phyloP scores from a whole-genome alignment of 2,113 vertebrate genomes.

The Atrichornis clamosus region DNA sequence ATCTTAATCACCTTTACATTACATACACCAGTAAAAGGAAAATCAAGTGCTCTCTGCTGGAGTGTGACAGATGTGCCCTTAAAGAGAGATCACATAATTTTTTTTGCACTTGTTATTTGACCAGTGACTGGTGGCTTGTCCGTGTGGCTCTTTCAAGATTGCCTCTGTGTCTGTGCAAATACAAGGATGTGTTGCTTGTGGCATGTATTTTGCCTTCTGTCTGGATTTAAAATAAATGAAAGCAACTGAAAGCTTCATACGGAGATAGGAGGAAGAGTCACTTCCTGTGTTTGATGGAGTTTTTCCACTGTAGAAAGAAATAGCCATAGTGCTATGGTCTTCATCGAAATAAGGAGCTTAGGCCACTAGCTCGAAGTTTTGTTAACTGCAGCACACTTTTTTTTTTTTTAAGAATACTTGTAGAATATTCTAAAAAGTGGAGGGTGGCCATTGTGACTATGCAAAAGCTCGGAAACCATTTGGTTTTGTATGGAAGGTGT shows the following conservation, averaged over 20 bases:
- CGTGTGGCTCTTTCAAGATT: background rate
- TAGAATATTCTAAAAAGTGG: background rate
- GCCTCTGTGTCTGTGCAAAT: background rate
- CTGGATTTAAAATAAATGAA: background rate
- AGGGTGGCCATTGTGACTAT: background rate
- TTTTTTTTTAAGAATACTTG: background rate
- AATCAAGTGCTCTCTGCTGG: fast-evolving
- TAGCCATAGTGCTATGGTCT: background rate
- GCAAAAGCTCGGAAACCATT: background rate
- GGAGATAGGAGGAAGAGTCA: background rate
- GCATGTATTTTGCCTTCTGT: background rate
- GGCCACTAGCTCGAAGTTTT: background rate
- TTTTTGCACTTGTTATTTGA: background rate
- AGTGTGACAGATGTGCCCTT: background rate
- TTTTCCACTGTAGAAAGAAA: background rate
- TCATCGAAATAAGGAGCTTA: background rate
- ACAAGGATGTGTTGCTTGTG: background rate
- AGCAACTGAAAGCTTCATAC: background rate
- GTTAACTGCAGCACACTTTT: background rate
- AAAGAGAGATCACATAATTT: background rate
- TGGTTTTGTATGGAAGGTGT: background rate
- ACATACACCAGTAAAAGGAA: background rate
- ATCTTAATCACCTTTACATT: background rate
- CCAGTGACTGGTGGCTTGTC: background rate
- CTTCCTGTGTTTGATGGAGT: background rate